A percentile compares a stretch with the other conserved stretches of the same genome.
Conservation (phyloP, 2,113 vertebrate genomes). For the Dasyornis broadbenti region DNA sequence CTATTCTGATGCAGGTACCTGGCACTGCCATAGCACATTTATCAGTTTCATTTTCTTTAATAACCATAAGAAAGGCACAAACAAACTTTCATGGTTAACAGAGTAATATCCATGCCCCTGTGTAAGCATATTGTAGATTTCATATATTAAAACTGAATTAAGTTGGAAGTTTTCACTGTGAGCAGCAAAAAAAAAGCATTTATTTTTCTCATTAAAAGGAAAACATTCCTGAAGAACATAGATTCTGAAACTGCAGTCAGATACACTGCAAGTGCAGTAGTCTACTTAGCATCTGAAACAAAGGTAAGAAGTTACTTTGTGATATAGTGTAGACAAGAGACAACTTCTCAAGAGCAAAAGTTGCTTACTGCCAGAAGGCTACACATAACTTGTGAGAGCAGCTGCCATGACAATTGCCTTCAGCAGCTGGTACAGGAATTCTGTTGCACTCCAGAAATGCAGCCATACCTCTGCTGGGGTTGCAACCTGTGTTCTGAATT, state of each 20-base stretch:
- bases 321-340: background rate
- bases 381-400: background rate
- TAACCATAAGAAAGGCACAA: background rate
- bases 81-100: background rate
- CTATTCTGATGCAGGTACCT: background rate
- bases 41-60: background rate
- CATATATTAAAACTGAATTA: background rate
- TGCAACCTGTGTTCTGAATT: background rate
- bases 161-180: background rate
- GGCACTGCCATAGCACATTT: background rate
- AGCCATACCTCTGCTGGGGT: background rate
- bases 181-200: background rate
- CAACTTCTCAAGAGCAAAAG: background rate
- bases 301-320: background rate
- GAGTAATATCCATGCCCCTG: background rate
- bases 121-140: background rate
- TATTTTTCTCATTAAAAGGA: background rate
- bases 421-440: background rate
- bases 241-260: background rate
- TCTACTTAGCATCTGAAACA: background rate
- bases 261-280: background rate
- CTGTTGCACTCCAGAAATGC: rapidly evolving
- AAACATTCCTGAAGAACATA: background rate
- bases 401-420: background rate
- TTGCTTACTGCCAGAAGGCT: background rate